Evolutionary conservation across 2,113 vertebrate genomes (phyloP).

Genomic region (Crocuta crocuta): DNA sequence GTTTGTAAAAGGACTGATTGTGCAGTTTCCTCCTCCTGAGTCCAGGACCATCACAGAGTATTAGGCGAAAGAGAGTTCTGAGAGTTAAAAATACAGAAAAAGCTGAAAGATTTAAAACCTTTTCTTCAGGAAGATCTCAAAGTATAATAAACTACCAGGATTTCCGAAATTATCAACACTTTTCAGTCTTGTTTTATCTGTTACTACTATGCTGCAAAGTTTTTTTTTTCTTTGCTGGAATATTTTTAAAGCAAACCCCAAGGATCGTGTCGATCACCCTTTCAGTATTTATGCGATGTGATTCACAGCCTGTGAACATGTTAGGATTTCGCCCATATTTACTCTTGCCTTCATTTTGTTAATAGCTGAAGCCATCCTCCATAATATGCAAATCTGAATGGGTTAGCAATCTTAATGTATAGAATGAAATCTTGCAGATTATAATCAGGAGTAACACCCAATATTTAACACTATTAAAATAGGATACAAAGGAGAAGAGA

Average conservation of each 20-base stretch:
- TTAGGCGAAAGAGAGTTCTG: neutral
- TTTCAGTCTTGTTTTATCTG: neutral
- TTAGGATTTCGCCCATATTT: neutral
- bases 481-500: neutral
- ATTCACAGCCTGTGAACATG: neutral
- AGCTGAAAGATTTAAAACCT: neutral
- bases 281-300: neutral
- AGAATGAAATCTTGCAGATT: neutral
- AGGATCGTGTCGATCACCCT: neutral
- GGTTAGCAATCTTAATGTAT: neutral
- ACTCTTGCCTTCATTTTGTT: slow-evolving; percentile 27
- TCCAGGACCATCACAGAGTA: neutral
- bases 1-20: neutral
- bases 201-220: neutral
- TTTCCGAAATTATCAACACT: neutral
- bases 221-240: neutral
- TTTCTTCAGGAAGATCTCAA: neutral
- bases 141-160: neutral
- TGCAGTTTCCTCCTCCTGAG: neutral
- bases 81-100: neutral
- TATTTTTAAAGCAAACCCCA: neutral
- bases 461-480: neutral
- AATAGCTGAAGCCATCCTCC: neutral
- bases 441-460: neutral
- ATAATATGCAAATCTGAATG: neutral